Percentiles rank a stretch among this genome's conserved stretches.
Conservation (phyloP, 2,888 invertebrate genomes). For the Meiosimyza platycephala region DNA sequence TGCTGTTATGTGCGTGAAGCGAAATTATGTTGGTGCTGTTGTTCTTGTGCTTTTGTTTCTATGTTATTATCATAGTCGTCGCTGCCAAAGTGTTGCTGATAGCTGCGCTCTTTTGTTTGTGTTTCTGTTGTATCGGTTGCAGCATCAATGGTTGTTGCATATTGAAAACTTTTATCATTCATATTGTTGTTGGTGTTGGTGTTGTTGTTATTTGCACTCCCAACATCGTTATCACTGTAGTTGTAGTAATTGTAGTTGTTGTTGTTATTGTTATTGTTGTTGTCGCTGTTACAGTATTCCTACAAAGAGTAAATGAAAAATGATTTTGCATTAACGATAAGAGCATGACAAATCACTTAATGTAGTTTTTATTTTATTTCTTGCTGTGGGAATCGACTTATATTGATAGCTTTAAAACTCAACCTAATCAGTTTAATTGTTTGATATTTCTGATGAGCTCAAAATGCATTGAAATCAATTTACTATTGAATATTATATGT, state of each 20-base stretch:
- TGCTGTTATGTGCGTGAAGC: conserved; percentile 3
- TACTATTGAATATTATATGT: too few species aligned
- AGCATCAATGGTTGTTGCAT: conserved; percentile 39
- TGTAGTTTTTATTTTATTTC: too few species aligned
- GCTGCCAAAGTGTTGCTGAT: conserved; percentile 16
- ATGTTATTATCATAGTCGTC: conserved; percentile 10
- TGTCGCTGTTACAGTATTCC: conserved; percentile 31
- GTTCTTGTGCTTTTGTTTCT: conserved; percentile 26
- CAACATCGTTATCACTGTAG: conserved; percentile 26
- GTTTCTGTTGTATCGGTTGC: conserved; percentile 38
- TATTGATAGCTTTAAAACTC: too few species aligned
- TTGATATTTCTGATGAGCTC: too few species aligned
- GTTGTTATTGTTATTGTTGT: conserved; percentile 28
- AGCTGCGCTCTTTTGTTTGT: neutral
- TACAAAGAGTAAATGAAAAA: conserved; percentile 9
- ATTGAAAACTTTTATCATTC: conserved; percentile 34
- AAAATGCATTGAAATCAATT: too few species aligned
- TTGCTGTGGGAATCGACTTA: too few species aligned
- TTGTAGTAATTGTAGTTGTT: conserved; percentile 23
- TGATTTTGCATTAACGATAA: neutral
- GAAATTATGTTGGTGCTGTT: conserved; percentile 21
- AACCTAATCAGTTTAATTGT: too few species aligned
- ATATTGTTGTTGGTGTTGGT: conserved; percentile 38
- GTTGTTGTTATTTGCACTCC: conserved; percentile 36
- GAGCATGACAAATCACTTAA: neutral